Evolutionary conservation across 2,888 invertebrate genomes (phyloP).

Genomic region (Diplolepis rosae): DNA sequence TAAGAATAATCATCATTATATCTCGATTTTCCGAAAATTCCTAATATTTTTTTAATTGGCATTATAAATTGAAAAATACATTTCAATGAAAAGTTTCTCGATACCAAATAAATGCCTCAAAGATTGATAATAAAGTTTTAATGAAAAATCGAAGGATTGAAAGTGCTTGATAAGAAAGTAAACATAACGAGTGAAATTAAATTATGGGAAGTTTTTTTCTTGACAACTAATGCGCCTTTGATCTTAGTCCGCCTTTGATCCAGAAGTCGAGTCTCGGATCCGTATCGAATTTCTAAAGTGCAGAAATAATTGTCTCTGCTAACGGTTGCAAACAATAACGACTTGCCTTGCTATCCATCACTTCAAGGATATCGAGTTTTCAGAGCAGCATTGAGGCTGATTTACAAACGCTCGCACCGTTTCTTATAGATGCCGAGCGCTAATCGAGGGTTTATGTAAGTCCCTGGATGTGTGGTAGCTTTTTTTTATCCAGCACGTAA

Average conservation of each 20-base stretch:
- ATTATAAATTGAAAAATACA: no score
- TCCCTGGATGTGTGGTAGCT: constrained; percentile 23
- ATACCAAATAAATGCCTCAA: no score
- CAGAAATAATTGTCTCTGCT: constrained; percentile 36
- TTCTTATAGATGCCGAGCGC: constrained; percentile 24
- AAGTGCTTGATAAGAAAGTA: neutral
- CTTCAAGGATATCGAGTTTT: constrained; percentile 49
- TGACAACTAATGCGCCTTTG: neutral
- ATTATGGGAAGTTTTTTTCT: neutral
- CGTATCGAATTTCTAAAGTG: constrained; percentile 23
- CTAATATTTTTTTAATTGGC: no score
- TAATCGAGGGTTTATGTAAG: constrained; percentile 47
- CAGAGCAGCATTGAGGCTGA: constrained; percentile 37
- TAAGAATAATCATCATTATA: no score
- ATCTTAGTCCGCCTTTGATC: constrained; percentile 12
- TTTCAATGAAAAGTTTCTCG: no score
- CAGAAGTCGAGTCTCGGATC: constrained; percentile 13
- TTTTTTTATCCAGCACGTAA: neutral
- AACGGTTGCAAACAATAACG: constrained; percentile 34
- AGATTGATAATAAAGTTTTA: neutral
- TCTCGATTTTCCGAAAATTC: no score
- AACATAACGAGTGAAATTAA: neutral
- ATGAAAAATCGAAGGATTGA: neutral
- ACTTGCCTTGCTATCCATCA: constrained; percentile 27
- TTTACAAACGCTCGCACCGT: constrained; percentile 33